A percentile compares a stretch with the other conserved stretches of the same genome.
Evolutionary conservation across 2,797 vertebrate species (phyloP).

Genomic region (Pseudopleuronectes americanus): DNA sequence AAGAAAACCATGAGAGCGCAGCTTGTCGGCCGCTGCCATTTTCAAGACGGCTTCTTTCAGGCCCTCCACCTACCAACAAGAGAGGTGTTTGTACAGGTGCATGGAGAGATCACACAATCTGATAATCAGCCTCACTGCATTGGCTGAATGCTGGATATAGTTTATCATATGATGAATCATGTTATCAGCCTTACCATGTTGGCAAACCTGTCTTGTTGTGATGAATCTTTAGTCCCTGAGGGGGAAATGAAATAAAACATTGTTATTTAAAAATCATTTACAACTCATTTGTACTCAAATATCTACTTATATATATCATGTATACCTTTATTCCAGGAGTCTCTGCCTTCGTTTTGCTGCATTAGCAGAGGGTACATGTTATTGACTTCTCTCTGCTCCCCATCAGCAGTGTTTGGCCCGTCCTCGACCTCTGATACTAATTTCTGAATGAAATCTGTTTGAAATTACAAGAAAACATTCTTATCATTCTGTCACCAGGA

Average conservation of each 20-base stretch:
- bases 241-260: background rate
- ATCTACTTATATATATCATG: background rate
- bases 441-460: slow-evolving; percentile 83
- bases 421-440: slow-evolving; percentile 81
- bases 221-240: slow-evolving; percentile 73
- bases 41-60: slow-evolving; percentile 81
- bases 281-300: background rate
- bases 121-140: background rate
- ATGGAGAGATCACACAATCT: background rate
- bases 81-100: background rate
- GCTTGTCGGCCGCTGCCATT: slow-evolving; percentile 80
- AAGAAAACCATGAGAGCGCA: slow-evolving; percentile 81
- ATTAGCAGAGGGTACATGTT: slow-evolving; percentile 76
- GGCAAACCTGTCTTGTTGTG: slow-evolving; percentile 72
- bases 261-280: background rate
- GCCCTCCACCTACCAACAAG: slow-evolving; percentile 76
- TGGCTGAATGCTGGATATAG: background rate
- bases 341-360: slow-evolving; percentile 69
- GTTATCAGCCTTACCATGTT: slow-evolving; percentile 75
- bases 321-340: slow-evolving; percentile 79
- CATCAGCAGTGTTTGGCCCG: slow-evolving; percentile 64
- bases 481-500: background rate
- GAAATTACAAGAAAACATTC: slow-evolving; percentile 20
- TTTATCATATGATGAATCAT: too few species aligned
- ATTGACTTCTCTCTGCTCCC: slow-evolving; percentile 73